phyloP scores from a whole-genome alignment of 2,888 invertebrate genomes.

The Epirrhoe alternata region DNA sequence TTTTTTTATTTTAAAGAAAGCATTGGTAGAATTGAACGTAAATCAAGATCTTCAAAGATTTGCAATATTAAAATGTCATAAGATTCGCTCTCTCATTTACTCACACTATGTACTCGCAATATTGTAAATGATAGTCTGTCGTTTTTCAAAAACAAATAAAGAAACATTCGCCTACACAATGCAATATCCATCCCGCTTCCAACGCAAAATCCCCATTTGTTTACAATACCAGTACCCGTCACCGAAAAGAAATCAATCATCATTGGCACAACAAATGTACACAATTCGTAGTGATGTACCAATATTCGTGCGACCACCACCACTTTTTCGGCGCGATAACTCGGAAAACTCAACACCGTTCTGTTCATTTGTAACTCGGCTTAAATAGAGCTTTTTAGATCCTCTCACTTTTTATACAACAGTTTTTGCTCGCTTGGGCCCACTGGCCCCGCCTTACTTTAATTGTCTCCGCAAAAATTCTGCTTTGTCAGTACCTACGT shows the following conservation, averaged over 20 bases:
- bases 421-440: constrained; percentile 66
- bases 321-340: constrained; percentile 69
- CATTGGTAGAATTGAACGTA: not conserved
- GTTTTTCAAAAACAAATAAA: constrained; percentile 19
- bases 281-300: constrained; percentile 38
- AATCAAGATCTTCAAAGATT: not conserved
- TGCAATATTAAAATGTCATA: too few relatives aligned
- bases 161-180: constrained; percentile 17
- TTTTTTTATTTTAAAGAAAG: not conserved
- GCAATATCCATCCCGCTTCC: constrained; percentile 18
- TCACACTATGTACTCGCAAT: not conserved
- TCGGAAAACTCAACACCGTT: constrained; percentile 58
- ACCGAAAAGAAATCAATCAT: constrained; percentile 34
- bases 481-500: constrained; percentile 41
- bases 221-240: constrained; percentile 28
- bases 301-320: constrained; percentile 38
- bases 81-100: too few relatives aligned
- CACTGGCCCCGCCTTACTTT: constrained; percentile 67
- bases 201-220: constrained; percentile 27
- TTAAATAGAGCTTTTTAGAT: constrained; percentile 77
- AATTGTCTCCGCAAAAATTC: constrained; percentile 66
- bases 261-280: constrained; percentile 34
- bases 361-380: constrained; percentile 75
- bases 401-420: constrained; percentile 73
- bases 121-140: constrained; percentile 10